A percentile compares a stretch with the other conserved stretches of the same genome.
Conservation (phyloP, 1,140 invertebrate species). For the Leptinotarsa texana region DNA sequence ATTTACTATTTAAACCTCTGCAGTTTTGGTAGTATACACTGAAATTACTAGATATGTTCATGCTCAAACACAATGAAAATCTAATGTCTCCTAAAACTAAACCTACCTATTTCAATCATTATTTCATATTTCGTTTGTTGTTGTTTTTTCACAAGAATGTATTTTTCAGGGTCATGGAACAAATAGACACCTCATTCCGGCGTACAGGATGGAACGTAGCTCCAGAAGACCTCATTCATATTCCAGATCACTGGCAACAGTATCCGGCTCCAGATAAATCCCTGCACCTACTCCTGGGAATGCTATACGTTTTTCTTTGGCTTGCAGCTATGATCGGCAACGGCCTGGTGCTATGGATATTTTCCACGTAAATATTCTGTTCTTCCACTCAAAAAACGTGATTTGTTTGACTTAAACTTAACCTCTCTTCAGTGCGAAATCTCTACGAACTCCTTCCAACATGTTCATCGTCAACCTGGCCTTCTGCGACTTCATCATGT, state of each 20-base stretch:
- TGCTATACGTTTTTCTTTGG: constrained; percentile 80
- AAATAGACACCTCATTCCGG: constrained; percentile 21
- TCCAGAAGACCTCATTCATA: constrained; percentile 72
- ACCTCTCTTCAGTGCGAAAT: constrained; percentile 70
- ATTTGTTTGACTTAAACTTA: background rate
- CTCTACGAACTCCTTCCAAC: constrained; percentile 84
- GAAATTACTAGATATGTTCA: too few species aligned
- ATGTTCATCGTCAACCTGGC: constrained; percentile 88
- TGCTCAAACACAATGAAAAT: too few species aligned
- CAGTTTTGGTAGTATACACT: too few species aligned
- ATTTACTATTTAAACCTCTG: too few species aligned
- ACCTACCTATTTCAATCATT: background rate
- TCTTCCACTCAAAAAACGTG: background rate
- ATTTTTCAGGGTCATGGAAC: constrained; percentile 31
- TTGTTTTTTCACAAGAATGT: background rate
- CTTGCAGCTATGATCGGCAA: constrained; percentile 80
- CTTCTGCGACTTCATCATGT: constrained; percentile 85
- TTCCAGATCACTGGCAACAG: constrained; percentile 82
- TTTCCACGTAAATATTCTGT: constrained; percentile 63
- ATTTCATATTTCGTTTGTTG: background rate
- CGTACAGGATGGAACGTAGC: constrained; percentile 76
- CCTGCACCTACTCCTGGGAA: constrained; percentile 79
- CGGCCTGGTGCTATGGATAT: constrained; percentile 87
- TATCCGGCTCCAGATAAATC: constrained; percentile 79
- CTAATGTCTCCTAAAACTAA: background rate